Conservation (phyloP, 2,113 vertebrate species). For the Lophius piscatorius region DNA sequence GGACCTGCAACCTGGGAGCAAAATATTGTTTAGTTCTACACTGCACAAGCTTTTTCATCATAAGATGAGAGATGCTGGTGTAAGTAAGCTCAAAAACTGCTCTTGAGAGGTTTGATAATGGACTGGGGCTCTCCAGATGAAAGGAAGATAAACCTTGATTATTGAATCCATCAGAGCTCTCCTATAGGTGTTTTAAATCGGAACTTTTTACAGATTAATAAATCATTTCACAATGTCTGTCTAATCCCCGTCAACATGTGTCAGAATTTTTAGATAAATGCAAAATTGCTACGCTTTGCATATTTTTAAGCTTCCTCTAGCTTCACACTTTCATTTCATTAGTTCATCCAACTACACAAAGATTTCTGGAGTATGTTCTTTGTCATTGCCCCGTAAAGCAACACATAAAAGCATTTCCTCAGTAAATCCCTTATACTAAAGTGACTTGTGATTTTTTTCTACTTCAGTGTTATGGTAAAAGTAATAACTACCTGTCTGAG, state of each 20-base stretch:
- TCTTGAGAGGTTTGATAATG: conserved; percentile 74
- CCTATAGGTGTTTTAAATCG: conserved; percentile 28
- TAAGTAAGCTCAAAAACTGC: conserved; percentile 56
- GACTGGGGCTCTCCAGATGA: conserved; percentile 72
- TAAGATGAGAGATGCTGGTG: conserved; percentile 75
- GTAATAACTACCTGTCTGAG: neutral
- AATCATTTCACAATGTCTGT: conserved; percentile 23
- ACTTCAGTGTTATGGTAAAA: too few species aligned
- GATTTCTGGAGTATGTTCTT: too few species aligned
- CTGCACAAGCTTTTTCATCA: conserved; percentile 70
- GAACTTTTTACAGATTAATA: conserved; percentile 45
- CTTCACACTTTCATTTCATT: too few species aligned
- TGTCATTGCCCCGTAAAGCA: neutral
- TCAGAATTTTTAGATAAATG: conserved; percentile 20
- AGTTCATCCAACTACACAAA: too few species aligned
- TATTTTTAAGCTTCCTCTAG: conserved; percentile 1
- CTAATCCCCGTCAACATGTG: conserved; percentile 11
- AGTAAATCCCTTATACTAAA: too few species aligned
- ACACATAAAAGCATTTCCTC: neutral
- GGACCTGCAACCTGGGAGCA: conserved; percentile 73
- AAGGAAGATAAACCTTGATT: conserved; percentile 77
- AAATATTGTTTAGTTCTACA: conserved; percentile 71
- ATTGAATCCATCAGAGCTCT: conserved; percentile 52
- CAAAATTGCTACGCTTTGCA: conserved; percentile 10
- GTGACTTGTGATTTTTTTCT: too few species aligned